Conservation (phyloP, 2,797 vertebrate species). For the Halcyon badia region DNA sequence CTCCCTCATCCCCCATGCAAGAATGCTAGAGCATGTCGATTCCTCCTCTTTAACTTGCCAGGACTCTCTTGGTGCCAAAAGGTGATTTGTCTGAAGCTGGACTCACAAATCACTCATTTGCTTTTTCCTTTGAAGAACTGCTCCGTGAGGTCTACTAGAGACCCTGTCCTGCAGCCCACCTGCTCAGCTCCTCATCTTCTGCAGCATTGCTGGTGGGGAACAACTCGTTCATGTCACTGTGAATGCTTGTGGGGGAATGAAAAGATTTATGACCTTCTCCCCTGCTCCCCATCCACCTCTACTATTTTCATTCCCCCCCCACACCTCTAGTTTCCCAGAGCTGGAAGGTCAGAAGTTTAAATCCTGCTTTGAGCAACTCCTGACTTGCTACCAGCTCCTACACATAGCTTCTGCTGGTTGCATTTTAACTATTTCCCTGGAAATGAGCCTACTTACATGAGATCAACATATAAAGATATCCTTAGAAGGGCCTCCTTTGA, state of each 20-base stretch:
- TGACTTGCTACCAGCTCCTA: background rate
- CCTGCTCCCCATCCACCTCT: background rate
- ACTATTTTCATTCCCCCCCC: background rate
- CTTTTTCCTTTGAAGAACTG: background rate
- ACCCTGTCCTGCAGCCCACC: background rate
- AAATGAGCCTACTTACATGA: background rate
- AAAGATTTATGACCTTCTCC: background rate
- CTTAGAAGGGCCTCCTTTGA: background rate
- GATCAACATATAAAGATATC: background rate
- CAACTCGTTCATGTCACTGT: background rate
- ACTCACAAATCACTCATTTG: background rate
- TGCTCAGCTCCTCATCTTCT: background rate
- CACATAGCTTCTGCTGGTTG: background rate
- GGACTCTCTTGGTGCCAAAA: background rate
- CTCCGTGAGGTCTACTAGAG: fast-evolving
- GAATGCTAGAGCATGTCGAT: background rate
- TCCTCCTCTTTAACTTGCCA: background rate
- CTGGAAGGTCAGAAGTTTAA: conserved; percentile 34
- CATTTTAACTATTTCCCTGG: background rate
- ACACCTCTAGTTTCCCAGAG: background rate
- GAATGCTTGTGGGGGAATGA: background rate
- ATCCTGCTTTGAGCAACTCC: background rate
- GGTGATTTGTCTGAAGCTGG: background rate
- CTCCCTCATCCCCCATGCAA: background rate
- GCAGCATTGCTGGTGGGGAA: background rate